Percentiles rank a stretch among this genome's conserved stretches.
Conservation (phyloP, 2,888 invertebrate genomes). For the Thecophora atra region DNA sequence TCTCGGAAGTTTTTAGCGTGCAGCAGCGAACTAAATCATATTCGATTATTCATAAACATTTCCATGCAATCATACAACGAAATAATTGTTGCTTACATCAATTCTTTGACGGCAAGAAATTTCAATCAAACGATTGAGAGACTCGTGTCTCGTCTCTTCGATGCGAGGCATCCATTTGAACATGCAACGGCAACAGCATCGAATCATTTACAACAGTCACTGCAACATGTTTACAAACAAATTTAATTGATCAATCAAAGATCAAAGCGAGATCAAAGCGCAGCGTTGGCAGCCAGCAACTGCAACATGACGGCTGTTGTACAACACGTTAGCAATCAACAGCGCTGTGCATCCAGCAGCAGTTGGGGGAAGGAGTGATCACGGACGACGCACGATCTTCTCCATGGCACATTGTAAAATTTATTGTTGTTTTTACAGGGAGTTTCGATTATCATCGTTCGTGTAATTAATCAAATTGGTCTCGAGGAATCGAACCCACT, state of each 20-base stretch:
- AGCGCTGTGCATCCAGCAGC: background rate
- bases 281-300: slow-evolving; percentile 19
- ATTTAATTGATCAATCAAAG: slow-evolving; percentile 65
- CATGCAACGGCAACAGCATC: slow-evolving; percentile 3
- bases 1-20: too few species aligned
- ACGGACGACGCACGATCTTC: background rate
- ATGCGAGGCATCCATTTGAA: too few species aligned
- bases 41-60: too few species aligned
- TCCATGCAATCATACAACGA: too few species aligned
- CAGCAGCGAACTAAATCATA: too few species aligned
- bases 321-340: slow-evolving; percentile 10
- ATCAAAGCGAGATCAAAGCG: slow-evolving; percentile 49
- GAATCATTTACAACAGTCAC: slow-evolving; percentile 43
- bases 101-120: too few species aligned
- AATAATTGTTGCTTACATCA: too few species aligned
- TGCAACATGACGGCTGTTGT: slow-evolving; percentile 4
- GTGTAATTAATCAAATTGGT: too few species aligned
- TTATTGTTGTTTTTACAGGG: slow-evolving; percentile 45
- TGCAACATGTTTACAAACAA: slow-evolving; percentile 61
- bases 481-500: too few species aligned
- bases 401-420: slow-evolving; percentile 20
- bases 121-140: too few species aligned
- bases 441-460: slow-evolving; percentile 61
- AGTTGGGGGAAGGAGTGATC: slow-evolving; percentile 11
- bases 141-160: too few species aligned